Evolutionary conservation across 2,797 vertebrate species (phyloP).

Genomic region (Leucoraja ocellata): DNA sequence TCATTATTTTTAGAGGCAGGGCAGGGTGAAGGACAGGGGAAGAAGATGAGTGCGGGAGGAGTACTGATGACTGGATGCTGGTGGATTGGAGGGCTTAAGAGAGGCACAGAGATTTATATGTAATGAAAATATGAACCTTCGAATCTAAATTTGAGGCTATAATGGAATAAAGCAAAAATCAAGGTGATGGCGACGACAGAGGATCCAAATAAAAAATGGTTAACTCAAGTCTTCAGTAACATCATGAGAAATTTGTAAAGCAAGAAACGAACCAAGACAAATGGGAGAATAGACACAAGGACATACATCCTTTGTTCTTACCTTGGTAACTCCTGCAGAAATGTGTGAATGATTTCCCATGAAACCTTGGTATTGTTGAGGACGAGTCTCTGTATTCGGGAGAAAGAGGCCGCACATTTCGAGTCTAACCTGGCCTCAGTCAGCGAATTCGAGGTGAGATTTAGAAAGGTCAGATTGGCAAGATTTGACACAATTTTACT

Average conservation of each 20-base stretch:
- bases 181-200: not conserved
- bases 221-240: not conserved
- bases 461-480: constrained; percentile 90
- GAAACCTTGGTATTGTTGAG: constrained; percentile 91
- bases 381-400: constrained; percentile 78
- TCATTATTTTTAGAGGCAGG: not conserved
- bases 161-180: not conserved
- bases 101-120: no score
- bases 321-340: constrained; percentile 82
- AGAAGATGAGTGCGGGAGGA: not conserved
- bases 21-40: no score
- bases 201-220: not conserved
- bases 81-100: not conserved
- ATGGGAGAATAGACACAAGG: not conserved
- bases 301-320: constrained; percentile 56
- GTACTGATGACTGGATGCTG: not conserved
- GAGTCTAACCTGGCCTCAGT: constrained; percentile 73
- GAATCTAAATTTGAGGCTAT: not conserved
- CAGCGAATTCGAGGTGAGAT: constrained; percentile 94
- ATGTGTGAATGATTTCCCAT: constrained; percentile 88
- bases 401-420: constrained; percentile 74
- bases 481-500: constrained; percentile 90
- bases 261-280: not conserved
- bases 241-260: not conserved
- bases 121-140: not conserved